Percentiles rank a stretch among this genome's conserved stretches.
Evolutionary conservation across 2,888 invertebrate species (phyloP).

Genomic region (Psylliodes chrysocephalus): DNA sequence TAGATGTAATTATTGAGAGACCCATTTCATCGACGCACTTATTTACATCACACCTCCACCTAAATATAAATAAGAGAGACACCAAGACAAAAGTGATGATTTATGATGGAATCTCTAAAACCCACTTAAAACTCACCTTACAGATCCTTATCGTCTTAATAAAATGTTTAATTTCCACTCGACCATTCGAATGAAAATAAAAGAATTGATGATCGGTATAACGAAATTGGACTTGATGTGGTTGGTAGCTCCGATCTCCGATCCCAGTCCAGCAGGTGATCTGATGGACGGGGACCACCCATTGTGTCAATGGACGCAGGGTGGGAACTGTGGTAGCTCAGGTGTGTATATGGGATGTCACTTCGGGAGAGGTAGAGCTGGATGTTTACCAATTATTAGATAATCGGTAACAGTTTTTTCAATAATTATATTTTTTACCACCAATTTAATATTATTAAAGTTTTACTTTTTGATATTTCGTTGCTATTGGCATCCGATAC

Average conservation of each 20-base stretch:
- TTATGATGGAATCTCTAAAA: constrained; percentile 13
- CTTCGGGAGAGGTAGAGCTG: constrained; percentile 21
- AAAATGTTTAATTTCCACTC: constrained; percentile 30
- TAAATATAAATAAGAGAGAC: background rate
- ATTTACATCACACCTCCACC: background rate
- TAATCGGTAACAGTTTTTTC: too few species aligned
- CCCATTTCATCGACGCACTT: too few species aligned
- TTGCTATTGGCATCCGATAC: too few species aligned
- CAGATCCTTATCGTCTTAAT: constrained; percentile 28
- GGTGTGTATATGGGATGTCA: constrained; percentile 45
- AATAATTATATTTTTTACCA: too few species aligned
- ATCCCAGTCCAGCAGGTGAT: constrained; percentile 46
- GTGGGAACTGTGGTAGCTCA: constrained; percentile 46
- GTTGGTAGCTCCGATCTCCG: constrained; percentile 39
- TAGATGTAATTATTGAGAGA: too few species aligned
- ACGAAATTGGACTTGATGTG: constrained; percentile 38
- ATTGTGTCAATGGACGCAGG: constrained; percentile 48
- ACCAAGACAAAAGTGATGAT: background rate
- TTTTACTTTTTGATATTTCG: too few species aligned
- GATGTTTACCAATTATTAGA: background rate
- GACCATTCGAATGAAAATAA: constrained; percentile 2
- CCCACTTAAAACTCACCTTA: constrained; percentile 12
- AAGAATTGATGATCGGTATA: constrained; percentile 36
- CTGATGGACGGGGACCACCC: constrained; percentile 49
- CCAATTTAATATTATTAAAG: too few species aligned